Evolutionary conservation across 2,888 invertebrate species (phyloP), one percentile per base, ranked within the genome.

Genomic region (Chrysotoxum bicinctum): DNA sequence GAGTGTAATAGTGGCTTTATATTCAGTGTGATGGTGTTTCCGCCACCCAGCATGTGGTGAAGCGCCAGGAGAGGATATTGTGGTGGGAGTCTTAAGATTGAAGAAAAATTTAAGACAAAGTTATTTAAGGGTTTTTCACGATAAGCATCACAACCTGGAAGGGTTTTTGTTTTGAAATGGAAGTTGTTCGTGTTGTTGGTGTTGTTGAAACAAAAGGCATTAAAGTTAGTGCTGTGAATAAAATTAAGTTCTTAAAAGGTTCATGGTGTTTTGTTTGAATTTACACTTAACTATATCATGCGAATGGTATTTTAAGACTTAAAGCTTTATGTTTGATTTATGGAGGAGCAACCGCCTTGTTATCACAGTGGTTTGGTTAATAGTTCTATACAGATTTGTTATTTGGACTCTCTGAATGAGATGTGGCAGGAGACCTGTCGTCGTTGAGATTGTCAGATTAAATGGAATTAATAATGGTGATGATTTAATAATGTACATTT

Each of bases 81-180:
- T 21, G 35, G 23, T 35, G 35, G 0, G 30, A 50, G 14, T 48
- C 12, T n/a, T 23, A 32, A 23, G 23, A 50, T 50, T 66, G 10
- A 6, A 50, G 50, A 35, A 35, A 50, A 66, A 66, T 50, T 66
- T 50, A 50, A 50, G 66, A 66, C 35, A 35, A 66, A 66, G 66
- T 66, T 48, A 66, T 66, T 66, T 50, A 66, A 66, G 50, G 35
- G 35, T 14, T 66, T 50, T 66, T 23, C 26, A 62, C 50, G 50
- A 66, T 66, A 16, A 50, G 23, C 35, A 26, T 26, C 26, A 66
- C n/a, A 30, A 23, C 35, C 35, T 50, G 21, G 12, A 35, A 50
- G 50, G 66, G 35, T 50, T 50, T 30, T 66, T 12, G 35, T 45
- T 23, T 64, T 19, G 14, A 14, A 45, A 37, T 37, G 14, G 14